Conservation (phyloP, 1,140 invertebrate species). For the Steinernema khuongi region DNA sequence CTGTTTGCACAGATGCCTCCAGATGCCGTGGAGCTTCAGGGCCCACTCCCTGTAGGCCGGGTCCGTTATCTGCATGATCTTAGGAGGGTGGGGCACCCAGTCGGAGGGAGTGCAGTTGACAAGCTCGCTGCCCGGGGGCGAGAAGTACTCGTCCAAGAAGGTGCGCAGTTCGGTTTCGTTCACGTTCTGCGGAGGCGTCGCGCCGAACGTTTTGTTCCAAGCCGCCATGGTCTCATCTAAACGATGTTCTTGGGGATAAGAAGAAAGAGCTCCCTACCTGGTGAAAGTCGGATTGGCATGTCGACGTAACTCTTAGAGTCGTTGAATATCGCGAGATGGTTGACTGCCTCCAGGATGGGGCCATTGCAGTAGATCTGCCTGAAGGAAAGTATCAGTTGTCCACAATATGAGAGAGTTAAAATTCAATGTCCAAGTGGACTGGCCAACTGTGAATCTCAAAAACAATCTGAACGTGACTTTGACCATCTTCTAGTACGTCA, state of each 20-base stretch:
- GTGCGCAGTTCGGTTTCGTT: slow-evolving; percentile 24
- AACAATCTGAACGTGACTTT: too few species aligned
- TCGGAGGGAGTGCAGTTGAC: slow-evolving; percentile 47
- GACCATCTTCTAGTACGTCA: too few species aligned
- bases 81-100: slow-evolving; percentile 50
- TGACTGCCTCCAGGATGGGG: slow-evolving; percentile 71
- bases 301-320: slow-evolving; percentile 87
- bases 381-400: slow-evolving; percentile 31
- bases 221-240: slow-evolving; percentile 9
- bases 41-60: slow-evolving; percentile 64
- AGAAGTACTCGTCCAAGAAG: slow-evolving; percentile 63
- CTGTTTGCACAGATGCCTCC: slow-evolving; percentile 72
- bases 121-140: slow-evolving; percentile 62
- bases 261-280: slow-evolving; percentile 40
- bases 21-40: slow-evolving; percentile 65
- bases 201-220: slow-evolving; percentile 7
- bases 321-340: slow-evolving; percentile 69
- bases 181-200: slow-evolving; percentile 9
- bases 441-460: slow-evolving; percentile 15
- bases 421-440: slow-evolving; percentile 18
- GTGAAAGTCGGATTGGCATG: slow-evolving; percentile 68
- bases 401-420: not conserved
- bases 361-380: slow-evolving; percentile 73
- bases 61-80: slow-evolving; percentile 67
- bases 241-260: slow-evolving; percentile 12